Base-by-base conservation (phyloP, 1,140 invertebrate genomes). In the Atta colombica region DNA sequence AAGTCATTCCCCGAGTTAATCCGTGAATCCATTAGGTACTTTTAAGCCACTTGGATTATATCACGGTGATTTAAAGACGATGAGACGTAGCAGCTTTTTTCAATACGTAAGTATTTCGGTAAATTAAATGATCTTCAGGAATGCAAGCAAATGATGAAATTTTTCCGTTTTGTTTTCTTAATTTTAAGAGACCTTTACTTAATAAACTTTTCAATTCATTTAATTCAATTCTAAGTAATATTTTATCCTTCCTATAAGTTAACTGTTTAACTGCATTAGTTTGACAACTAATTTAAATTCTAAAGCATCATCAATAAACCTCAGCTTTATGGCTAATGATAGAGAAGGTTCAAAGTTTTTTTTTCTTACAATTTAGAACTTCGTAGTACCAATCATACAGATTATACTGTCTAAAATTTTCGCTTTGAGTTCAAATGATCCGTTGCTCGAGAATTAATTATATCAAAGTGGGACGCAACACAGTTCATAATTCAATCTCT, bases 11-110 rank as follows among this genome's bases (percentile, higher is more conserved):
- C 39, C 16, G n/a, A 35, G 51, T 81, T 81, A 45, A 72, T 60
- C 35, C 65, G 55, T n/a, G 53, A 81, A 72, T 81, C 53, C 51
- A 81, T 81, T 81, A 71, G 53, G 51, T 8, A 3, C 21, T 71
- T 31, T 39, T 21, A 6, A 71, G 6, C 51, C 51, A 58, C 18
- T 71, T 21, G 21, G 49, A 51, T 63, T 35, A 21, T 53, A 28
- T 68, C 61, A 71, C 21, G 35, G 51, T 45, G 25, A 81, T 81
- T 81, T 71, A 4, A 55, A 18, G 16, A 39, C 3, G 58, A 28
- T n/a, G 60, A 69, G 65, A 71, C n/a, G 35, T 18, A 5, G 53
- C 21, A 31, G 45, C 25, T 49, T 31, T 66, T 25, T 39, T 31
- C 25, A 7, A 77, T 16, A 16, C 53, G 14, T 18, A 25, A 77